Percentiles rank a stretch among this genome's conserved stretches.
These are phyloP conservation scores for Platygyra sinensis DNA, from an alignment of 64 coral and sea anemone species.

Conservation along the genomic window DNA sequence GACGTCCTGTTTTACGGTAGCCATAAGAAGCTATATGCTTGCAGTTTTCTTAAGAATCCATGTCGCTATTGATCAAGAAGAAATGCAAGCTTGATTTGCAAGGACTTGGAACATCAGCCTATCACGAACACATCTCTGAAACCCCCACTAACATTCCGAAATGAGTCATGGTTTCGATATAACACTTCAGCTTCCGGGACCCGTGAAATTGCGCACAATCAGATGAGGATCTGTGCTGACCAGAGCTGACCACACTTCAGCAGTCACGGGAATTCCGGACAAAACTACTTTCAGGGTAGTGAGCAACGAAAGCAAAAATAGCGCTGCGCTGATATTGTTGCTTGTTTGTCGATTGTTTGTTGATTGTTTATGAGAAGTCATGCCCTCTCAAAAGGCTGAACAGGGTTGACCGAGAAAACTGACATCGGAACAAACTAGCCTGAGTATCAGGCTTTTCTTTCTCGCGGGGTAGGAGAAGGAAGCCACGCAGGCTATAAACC, in stretches of 20 bases:
- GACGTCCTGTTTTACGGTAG: constrained; percentile 27
- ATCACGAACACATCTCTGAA: neutral
- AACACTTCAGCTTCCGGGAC: neutral
- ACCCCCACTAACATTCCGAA: neutral
- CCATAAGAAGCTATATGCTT: constrained; percentile 41
- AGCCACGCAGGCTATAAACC: too few species aligned
- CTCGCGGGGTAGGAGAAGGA: too few species aligned
- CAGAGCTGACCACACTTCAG: constrained; percentile 22
- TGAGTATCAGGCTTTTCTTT: too few species aligned
- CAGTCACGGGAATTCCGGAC: neutral
- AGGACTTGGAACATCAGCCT: neutral
- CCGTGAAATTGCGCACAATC: constrained; percentile 33
- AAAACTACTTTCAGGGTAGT: neutral
- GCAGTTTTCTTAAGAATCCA: constrained; percentile 26
- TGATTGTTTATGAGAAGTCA: too few species aligned
- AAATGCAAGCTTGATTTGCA: neutral
- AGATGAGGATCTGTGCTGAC: neutral
- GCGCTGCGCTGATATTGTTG: too few species aligned
- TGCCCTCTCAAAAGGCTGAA: too few species aligned
- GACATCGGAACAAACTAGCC: too few species aligned
- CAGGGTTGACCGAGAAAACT: too few species aligned
- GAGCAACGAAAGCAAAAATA: neutral
- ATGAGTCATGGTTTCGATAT: neutral
- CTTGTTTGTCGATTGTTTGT: too few species aligned
- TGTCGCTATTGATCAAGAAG: neutral